Evolutionary conservation across 1,140 invertebrate genomes (phyloP).

Genomic region (Arctopsyche grandis): DNA sequence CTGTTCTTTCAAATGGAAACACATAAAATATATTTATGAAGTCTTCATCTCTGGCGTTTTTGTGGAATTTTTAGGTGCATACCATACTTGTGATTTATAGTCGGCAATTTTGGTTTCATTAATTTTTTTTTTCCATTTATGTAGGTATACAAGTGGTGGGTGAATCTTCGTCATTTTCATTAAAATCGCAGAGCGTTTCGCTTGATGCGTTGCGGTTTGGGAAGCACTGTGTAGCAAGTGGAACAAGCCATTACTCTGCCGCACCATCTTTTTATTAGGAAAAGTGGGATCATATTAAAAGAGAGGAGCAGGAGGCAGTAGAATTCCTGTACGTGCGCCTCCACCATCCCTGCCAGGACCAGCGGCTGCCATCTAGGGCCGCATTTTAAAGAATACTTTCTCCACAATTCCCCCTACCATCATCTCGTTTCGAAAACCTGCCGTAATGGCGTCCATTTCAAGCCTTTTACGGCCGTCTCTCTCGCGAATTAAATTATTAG

Average conservation of each 20-base stretch:
- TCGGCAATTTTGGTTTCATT: background rate
- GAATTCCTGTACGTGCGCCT: constrained; percentile 41
- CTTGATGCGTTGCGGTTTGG: constrained; percentile 26
- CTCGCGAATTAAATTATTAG: constrained; percentile 12
- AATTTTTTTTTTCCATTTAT: background rate
- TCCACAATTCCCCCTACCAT: background rate
- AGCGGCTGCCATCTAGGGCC: background rate
- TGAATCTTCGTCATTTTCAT: too few relatives aligned
- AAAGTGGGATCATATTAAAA: constrained; percentile 51
- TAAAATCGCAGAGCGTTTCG: background rate
- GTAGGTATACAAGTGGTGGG: too few relatives aligned
- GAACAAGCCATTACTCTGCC: constrained; percentile 48
- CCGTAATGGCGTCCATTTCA: constrained; percentile 21
- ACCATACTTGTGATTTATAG: too few relatives aligned
- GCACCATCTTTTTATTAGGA: constrained; percentile 49
- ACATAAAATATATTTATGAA: too few relatives aligned
- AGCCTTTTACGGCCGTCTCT: background rate
- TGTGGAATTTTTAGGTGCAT: too few relatives aligned
- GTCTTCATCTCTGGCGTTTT: too few relatives aligned
- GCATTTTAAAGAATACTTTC: constrained; percentile 33
- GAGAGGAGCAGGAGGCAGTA: constrained; percentile 23
- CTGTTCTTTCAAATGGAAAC: too few relatives aligned
- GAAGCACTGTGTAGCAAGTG: constrained; percentile 30
- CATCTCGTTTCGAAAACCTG: background rate
- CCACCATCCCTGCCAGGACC: constrained; percentile 1